phyloP scores from a whole-genome alignment of 1,140 invertebrate genomes.

The Plodia interpunctella region DNA sequence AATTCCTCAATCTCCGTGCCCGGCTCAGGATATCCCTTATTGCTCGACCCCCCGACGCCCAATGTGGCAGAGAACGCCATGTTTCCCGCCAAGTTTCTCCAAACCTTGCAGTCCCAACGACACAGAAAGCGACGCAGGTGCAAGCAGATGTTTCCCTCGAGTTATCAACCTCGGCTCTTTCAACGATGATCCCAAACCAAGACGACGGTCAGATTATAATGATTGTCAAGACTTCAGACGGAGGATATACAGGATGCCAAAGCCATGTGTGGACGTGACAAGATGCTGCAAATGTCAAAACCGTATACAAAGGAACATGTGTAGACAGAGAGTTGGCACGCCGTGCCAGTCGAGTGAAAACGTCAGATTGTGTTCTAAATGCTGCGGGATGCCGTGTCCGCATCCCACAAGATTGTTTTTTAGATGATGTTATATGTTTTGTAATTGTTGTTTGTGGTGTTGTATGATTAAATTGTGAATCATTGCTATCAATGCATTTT shows the following conservation, averaged over 20 bases:
- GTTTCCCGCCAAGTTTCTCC: background rate
- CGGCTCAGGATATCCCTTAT: background rate
- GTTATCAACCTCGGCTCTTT: conserved; percentile 3
- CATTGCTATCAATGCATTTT: background rate
- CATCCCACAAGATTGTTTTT: conserved; percentile 13
- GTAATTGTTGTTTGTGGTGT: conserved; percentile 4
- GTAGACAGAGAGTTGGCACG: background rate
- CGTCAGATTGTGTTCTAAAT: conserved; percentile 10
- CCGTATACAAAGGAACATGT: background rate
- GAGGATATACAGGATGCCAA: background rate
- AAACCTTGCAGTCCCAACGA: background rate
- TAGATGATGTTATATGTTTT: conserved; percentile 8
- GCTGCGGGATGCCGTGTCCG: conserved; percentile 11
- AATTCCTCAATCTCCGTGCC: background rate
- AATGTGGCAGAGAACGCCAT: background rate
- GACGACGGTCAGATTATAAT: background rate
- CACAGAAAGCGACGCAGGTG: background rate
- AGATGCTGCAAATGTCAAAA: background rate
- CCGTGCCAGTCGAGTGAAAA: conserved; percentile 3
- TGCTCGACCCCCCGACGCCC: background rate
- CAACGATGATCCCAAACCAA: background rate
- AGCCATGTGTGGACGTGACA: background rate
- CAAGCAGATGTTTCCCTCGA: background rate
- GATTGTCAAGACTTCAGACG: background rate
- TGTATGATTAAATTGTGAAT: background rate